These are phyloP conservation scores for Liolophura sinensis DNA, from an alignment of 1,140 invertebrate genomes.

Conservation along the genomic window DNA sequence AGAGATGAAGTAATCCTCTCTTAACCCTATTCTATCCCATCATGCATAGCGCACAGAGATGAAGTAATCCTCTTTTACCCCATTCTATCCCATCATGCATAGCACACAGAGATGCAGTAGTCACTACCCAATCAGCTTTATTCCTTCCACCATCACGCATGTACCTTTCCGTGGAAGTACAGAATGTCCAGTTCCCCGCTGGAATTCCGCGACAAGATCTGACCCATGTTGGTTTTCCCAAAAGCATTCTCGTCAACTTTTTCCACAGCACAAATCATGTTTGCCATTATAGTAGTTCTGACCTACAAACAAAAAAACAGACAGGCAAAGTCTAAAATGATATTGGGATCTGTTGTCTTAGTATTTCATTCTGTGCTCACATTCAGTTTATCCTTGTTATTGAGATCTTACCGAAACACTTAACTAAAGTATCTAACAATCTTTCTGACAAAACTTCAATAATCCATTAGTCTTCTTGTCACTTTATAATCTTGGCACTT, in stretches of 20 bases:
- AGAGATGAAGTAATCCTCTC: no score
- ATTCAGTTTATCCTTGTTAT: not conserved
- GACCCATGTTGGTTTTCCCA: slow-evolving; percentile 35
- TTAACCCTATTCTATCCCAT: no score
- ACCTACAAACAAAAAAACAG: not conserved
- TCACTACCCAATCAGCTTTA: not conserved
- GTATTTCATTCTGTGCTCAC: not conserved
- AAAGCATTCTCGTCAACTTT: slow-evolving; percentile 34
- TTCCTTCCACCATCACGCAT: not conserved
- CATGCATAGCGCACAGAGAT: no score
- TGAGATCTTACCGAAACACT: not conserved
- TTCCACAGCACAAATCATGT: slow-evolving; percentile 37
- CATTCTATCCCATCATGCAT: no score
- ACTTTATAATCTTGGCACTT: no score
- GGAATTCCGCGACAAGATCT: slow-evolving; percentile 27
- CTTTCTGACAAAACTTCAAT: no score
- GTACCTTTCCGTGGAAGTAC: slow-evolving; percentile 38
- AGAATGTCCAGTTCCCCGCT: slow-evolving; percentile 25
- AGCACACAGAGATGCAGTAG: no score
- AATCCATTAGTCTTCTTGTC: no score
- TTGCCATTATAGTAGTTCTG: not conserved
- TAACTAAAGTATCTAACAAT: not conserved
- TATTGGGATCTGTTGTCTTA: not conserved
- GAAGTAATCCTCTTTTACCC: no score
- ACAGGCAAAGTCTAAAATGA: no score